Conservation (phyloP, 1,140 invertebrate genomes). For the Drosophila bipectinata region DNA sequence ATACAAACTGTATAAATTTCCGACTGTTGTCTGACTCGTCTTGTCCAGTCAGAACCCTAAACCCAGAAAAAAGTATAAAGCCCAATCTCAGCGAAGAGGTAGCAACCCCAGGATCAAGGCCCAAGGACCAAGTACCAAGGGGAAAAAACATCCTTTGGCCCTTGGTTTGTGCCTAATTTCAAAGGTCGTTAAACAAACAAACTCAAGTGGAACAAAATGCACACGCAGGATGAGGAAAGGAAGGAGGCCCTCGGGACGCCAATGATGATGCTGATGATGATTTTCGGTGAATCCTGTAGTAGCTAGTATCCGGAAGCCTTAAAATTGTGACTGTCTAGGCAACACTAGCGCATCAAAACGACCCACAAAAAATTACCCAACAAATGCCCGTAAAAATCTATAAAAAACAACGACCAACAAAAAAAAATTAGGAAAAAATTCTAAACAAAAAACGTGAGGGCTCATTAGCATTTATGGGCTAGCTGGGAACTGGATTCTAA, state of each 20-base stretch:
- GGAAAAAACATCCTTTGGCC: conserved; percentile 60
- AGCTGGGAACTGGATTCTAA: conserved; percentile 14
- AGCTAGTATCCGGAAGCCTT: background rate
- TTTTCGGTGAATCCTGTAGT: background rate
- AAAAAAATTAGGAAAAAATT: conserved; percentile 13
- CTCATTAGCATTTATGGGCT: conserved; percentile 79
- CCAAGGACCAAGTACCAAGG: too few species aligned
- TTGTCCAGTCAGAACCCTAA: conserved; percentile 18
- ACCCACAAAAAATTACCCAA: conserved; percentile 75
- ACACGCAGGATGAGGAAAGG: conserved; percentile 34
- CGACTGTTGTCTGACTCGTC: conserved; percentile 22
- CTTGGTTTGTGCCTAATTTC: conserved; percentile 80
- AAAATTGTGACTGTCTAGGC: background rate
- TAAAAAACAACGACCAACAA: conserved; percentile 48
- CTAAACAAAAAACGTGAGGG: conserved; percentile 37
- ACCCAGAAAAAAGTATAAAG: background rate
- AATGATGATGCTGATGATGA: conserved; percentile 5
- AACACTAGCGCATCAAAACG: conserved; percentile 35
- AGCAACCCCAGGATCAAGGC: conserved; percentile 29
- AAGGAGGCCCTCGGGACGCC: conserved; percentile 46
- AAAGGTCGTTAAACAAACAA: conserved; percentile 84
- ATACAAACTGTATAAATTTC: conserved; percentile 79
- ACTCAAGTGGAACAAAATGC: conserved; percentile 83
- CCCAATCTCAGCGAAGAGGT: conserved; percentile 9
- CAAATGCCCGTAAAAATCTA: conserved; percentile 77